Conservation (phyloP, 1,140 invertebrate species). For the Harlomillsia oculata region DNA sequence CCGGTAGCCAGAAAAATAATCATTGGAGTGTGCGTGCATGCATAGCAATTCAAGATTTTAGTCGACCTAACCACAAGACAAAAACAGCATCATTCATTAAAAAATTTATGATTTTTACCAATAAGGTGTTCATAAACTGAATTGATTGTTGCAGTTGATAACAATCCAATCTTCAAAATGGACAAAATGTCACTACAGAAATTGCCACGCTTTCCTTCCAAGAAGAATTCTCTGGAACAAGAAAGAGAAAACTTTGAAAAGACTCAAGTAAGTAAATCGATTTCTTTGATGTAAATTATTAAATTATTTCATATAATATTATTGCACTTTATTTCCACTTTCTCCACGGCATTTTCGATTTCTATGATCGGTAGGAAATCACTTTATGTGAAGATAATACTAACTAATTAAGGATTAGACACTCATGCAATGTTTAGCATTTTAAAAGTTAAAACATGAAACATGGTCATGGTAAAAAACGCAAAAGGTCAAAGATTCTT, state of each 20-base stretch:
- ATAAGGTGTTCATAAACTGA: too few relatives aligned
- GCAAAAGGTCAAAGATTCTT: too few relatives aligned
- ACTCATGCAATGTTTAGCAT: not conserved
- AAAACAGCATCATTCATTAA: too few relatives aligned
- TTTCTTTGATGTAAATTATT: not conserved
- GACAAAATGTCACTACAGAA: slow-evolving; percentile 30
- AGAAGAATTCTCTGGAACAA: slow-evolving; percentile 59
- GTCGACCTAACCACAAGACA: too few relatives aligned
- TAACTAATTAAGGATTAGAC: not conserved
- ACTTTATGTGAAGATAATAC: not conserved
- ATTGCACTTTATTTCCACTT: not conserved
- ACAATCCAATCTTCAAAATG: too few relatives aligned
- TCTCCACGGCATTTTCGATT: too few relatives aligned
- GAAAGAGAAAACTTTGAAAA: slow-evolving; percentile 66
- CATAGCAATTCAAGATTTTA: too few relatives aligned
- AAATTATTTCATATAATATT: not conserved
- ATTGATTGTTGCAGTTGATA: too few relatives aligned
- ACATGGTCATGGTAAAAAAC: too few relatives aligned
- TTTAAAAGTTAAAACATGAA: not conserved
- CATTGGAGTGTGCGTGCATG: too few relatives aligned
- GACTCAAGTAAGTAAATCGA: slow-evolving; percentile 51
- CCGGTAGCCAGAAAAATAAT: too few relatives aligned
- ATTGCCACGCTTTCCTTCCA: slow-evolving; percentile 28
- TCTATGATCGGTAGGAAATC: not conserved
- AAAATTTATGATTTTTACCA: too few relatives aligned